phyloP scores from a whole-genome alignment of 2,797 vertebrate genomes.

The Mus caroli region DNA sequence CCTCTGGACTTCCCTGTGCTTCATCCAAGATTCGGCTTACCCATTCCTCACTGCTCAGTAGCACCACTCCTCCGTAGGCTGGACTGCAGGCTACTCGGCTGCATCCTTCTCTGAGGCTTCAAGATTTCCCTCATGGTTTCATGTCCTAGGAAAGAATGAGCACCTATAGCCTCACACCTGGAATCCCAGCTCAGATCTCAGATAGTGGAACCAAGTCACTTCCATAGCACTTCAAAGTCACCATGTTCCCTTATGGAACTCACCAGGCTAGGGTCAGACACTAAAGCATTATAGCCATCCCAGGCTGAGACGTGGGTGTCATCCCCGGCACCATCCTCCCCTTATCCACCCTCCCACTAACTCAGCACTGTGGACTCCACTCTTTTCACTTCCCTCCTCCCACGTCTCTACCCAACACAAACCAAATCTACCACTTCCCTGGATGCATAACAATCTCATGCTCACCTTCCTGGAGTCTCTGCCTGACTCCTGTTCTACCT shows the following conservation, averaged over 20 bases:
- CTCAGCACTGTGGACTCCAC: background rate
- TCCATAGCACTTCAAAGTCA: background rate
- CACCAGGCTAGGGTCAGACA: background rate
- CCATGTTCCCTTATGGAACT: background rate
- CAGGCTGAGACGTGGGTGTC: background rate
- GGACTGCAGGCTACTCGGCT: background rate
- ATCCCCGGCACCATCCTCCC: background rate
- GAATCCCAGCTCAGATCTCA: background rate
- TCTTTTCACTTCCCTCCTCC: background rate
- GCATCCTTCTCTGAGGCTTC: background rate
- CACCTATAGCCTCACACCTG: background rate
- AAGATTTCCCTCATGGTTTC: background rate
- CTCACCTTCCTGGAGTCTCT: background rate
- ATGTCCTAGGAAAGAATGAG: background rate
- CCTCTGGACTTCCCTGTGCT: background rate
- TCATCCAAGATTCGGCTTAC: background rate
- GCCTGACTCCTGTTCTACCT: too few relatives aligned
- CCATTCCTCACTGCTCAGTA: background rate
- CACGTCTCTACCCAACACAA: background rate
- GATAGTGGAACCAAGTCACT: accelerated
- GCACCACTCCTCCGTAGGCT: accelerated
- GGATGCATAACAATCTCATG: background rate
- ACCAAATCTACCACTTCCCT: background rate
- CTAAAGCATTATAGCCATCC: background rate
- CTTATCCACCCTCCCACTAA: background rate